phyloP scores from a whole-genome alignment of 2,113 vertebrate genomes.

The Stegastes partitus region DNA sequence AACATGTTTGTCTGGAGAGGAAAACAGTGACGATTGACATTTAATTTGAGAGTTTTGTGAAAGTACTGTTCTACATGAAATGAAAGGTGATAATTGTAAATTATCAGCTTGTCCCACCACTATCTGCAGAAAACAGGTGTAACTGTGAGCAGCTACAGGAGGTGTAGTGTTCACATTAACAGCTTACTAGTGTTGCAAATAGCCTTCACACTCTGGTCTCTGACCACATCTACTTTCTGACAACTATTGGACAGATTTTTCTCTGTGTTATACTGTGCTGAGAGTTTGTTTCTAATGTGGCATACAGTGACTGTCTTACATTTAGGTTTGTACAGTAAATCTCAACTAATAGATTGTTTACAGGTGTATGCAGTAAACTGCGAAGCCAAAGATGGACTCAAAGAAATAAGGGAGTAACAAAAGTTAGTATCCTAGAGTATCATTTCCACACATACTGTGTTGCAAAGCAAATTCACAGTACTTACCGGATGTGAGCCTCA shows the following conservation, averaged over 20 bases:
- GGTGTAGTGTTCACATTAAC: slow-evolving; percentile 27
- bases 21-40: background rate
- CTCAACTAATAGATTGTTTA: slow-evolving; percentile 3
- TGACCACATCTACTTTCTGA: slow-evolving; percentile 36
- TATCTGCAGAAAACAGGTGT: slow-evolving; percentile 28
- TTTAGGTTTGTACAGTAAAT: background rate
- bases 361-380: background rate
- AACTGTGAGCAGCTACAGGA: slow-evolving; percentile 18
- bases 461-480: slow-evolving; percentile 16
- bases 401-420: background rate
- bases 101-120: slow-evolving; percentile 27
- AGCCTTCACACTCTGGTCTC: slow-evolving; percentile 33
- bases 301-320: background rate
- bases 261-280: background rate
- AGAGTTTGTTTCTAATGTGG: background rate
- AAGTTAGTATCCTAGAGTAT: background rate
- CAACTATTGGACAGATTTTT: slow-evolving; percentile 3
- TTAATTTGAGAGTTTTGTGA: slow-evolving; percentile 21
- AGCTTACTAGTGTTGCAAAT: slow-evolving; percentile 14
- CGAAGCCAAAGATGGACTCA: background rate
- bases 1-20: background rate
- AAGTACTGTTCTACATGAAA: slow-evolving; percentile 14
- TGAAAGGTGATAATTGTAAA: slow-evolving; percentile 29
- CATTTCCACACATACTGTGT: slow-evolving; percentile 3
- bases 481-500: slow-evolving; percentile 90